A percentile compares a stretch with the other conserved stretches of the same genome.
phyloP scores from a whole-genome alignment of 2,113 vertebrate species.

The Ctenomys sociabilis region DNA sequence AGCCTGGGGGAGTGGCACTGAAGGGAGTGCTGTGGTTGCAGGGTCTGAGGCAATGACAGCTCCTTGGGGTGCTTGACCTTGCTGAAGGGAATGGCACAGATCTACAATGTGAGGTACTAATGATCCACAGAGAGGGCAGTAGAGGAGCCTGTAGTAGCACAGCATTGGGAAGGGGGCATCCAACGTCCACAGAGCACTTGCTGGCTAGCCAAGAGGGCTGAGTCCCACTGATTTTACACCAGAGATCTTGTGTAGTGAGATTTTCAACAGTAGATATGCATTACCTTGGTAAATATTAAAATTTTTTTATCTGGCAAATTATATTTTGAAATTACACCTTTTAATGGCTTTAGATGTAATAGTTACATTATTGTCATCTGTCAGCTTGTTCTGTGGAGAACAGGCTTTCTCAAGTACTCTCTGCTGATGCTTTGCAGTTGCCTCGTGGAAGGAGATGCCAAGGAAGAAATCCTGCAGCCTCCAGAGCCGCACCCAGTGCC shows the following conservation, averaged over 20 bases:
- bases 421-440: constrained; percentile 84
- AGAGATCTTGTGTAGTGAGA: background rate
- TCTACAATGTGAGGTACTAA: background rate
- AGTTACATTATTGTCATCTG: background rate
- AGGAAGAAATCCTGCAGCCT: constrained; percentile 98
- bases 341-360: background rate
- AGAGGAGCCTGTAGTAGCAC: background rate
- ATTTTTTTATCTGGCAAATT: constrained; percentile 11
- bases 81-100: background rate
- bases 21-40: background rate
- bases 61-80: background rate
- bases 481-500: constrained; percentile 97
- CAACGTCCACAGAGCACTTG: background rate
- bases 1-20: background rate
- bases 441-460: constrained; percentile 95
- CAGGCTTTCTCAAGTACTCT: background rate
- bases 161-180: background rate
- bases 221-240: background rate
- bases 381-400: background rate
- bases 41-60: background rate
- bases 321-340: background rate
- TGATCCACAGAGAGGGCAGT: background rate
- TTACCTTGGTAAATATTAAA: constrained; percentile 38
- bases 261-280: background rate
- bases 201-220: background rate